These are phyloP conservation scores for Melolontha melolontha DNA, from an alignment of 2,888 invertebrate genomes.

Conservation along the genomic window DNA sequence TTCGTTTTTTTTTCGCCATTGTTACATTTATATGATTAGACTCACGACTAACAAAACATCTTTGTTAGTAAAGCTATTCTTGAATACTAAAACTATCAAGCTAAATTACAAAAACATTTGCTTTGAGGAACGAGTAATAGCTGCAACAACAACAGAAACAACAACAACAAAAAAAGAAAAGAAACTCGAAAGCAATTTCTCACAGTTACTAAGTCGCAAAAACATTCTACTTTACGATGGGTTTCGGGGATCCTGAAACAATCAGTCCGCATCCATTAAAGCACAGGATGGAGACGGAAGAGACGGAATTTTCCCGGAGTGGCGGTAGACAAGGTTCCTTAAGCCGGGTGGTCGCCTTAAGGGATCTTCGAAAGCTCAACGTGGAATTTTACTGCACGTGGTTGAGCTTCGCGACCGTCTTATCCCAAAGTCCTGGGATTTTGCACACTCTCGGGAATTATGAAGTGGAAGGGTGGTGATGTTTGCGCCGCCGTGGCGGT, in stretches of 20 bases:
- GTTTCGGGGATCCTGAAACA: slow-evolving; percentile 3
- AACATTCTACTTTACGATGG: slow-evolving; percentile 13
- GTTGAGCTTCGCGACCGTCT: slow-evolving; percentile 52
- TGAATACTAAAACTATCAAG: too few species aligned
- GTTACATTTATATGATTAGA: too few species aligned
- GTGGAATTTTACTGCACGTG: slow-evolving; percentile 46
- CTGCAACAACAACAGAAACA: background rate
- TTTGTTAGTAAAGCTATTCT: too few species aligned
- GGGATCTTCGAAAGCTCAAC: slow-evolving; percentile 28
- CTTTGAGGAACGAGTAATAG: too few species aligned
- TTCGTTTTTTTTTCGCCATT: too few species aligned
- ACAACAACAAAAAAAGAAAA: background rate
- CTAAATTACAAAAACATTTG: too few species aligned
- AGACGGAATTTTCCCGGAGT: slow-evolving; percentile 49
- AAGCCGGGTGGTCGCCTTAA: slow-evolving; percentile 42
- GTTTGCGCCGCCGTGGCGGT: background rate
- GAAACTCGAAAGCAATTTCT: slow-evolving; percentile 2
- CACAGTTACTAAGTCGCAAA: slow-evolving; percentile 14
- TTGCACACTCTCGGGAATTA: slow-evolving; percentile 39
- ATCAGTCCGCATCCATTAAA: slow-evolving; percentile 51
- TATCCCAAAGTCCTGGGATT: slow-evolving; percentile 49
- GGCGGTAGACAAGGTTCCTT: slow-evolving; percentile 45
- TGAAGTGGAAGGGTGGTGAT: slow-evolving; percentile 23
- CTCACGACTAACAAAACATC: too few species aligned
- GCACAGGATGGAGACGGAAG: slow-evolving; percentile 44